These are phyloP conservation scores for Tolypeutes matacus DNA, from an alignment of 2,797 vertebrate genomes.

Conservation along the genomic window DNA sequence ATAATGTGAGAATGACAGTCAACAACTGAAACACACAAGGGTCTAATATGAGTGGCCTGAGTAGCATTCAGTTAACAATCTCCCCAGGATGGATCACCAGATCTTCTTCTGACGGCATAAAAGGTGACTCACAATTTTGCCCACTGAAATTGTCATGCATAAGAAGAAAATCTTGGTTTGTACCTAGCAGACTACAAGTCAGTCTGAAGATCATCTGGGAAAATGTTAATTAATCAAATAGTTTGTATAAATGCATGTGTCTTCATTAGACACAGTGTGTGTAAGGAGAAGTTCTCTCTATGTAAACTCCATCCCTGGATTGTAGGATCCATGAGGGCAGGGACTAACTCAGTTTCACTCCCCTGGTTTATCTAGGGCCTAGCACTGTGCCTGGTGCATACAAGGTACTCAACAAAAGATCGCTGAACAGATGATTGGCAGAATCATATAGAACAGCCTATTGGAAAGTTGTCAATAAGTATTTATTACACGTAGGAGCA, in stretches of 20 bases:
- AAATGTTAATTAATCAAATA: slow-evolving; percentile 48
- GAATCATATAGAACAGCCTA: neutral
- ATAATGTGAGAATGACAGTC: neutral
- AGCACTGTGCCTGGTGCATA: neutral
- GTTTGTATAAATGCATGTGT: neutral
- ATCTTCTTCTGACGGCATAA: neutral
- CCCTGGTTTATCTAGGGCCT: neutral
- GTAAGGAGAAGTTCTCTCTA: slow-evolving; percentile 33
- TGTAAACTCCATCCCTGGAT: neutral
- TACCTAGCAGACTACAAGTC: neutral
- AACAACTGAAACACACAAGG: neutral
- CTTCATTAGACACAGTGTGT: slow-evolving; percentile 19
- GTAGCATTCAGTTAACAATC: neutral
- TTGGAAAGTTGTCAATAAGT: neutral
- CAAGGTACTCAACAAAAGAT: neutral
- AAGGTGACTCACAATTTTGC: slow-evolving; percentile 37
- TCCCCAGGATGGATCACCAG: slow-evolving; percentile 13
- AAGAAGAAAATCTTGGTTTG: slow-evolving; percentile 64
- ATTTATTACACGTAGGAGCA: neutral
- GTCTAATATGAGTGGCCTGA: neutral
- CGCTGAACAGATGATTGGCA: neutral
- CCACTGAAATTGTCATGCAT: slow-evolving; percentile 29
- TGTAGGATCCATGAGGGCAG: neutral
- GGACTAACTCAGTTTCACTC: neutral
- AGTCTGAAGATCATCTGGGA: slow-evolving; percentile 56